Evolutionary conservation across 1,140 invertebrate species (phyloP).

Genomic region (Philotrypesis tridentata): DNA sequence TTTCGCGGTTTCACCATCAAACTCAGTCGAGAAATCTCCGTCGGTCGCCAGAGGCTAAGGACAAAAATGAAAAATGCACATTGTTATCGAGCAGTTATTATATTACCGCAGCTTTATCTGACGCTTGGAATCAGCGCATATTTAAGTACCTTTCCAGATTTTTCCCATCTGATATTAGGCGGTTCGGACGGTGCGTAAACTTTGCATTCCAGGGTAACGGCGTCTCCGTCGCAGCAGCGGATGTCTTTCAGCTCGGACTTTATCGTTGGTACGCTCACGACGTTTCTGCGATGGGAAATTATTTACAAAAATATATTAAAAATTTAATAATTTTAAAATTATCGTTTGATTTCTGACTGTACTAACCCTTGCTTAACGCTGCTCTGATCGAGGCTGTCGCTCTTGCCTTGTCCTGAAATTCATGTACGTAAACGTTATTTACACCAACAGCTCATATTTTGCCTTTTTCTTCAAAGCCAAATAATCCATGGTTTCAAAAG

Average conservation of each 20-base stretch:
- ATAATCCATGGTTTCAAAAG: no score
- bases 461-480: no score
- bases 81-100: no score
- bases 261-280: constrained; percentile 84
- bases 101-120: no score
- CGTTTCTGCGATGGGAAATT: constrained; percentile 74
- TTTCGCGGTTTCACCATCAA: constrained; percentile 80
- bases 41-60: constrained; percentile 79
- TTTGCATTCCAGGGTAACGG: constrained; percentile 84
- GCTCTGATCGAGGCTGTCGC: constrained; percentile 67
- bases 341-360: background rate
- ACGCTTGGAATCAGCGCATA: no score
- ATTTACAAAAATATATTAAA: constrained; percentile 47
- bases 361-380: constrained; percentile 71
- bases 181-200: constrained; percentile 79
- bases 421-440: no score
- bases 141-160: constrained; percentile 82
- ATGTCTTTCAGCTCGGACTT: constrained; percentile 82
- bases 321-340: constrained; percentile 4
- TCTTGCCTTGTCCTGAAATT: constrained; percentile 69
- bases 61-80: background rate
- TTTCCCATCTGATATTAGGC: constrained; percentile 85
- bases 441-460: no score
- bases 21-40: constrained; percentile 80
- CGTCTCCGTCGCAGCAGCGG: constrained; percentile 87